Evolutionary conservation across 1,140 invertebrate species (phyloP).

Genomic region (Camponotus floridanus): DNA sequence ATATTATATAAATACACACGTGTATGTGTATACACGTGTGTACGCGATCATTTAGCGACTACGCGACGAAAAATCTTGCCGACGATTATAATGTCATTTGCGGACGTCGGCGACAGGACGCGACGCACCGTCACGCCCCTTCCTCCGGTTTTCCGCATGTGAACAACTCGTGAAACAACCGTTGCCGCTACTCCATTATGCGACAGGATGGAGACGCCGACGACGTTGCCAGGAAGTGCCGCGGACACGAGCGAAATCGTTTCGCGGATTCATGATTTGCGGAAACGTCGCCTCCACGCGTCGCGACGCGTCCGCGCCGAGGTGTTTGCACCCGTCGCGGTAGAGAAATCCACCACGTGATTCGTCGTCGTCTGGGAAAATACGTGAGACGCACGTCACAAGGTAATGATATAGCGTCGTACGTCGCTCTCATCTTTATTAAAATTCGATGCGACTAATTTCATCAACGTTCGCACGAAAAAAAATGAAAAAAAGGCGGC

Average conservation of each 20-base stretch:
- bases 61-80: slow-evolving; percentile 67
- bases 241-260: slow-evolving; percentile 47
- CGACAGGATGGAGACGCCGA: slow-evolving; percentile 51
- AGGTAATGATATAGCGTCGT: background rate
- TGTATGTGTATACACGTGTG: background rate
- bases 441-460: slow-evolving; percentile 29
- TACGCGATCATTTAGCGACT: slow-evolving; percentile 50
- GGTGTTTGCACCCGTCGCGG: slow-evolving; percentile 25
- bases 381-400: background rate
- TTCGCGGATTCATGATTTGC: slow-evolving; percentile 48
- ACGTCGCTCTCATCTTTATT: background rate
- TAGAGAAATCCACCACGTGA: background rate
- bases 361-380: background rate
- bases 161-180: slow-evolving; percentile 59
- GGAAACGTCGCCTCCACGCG: slow-evolving; percentile 47
- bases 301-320: slow-evolving; percentile 22
- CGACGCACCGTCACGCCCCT: slow-evolving; percentile 68
- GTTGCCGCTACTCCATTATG: slow-evolving; percentile 50
- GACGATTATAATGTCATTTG: slow-evolving; percentile 77
- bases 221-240: slow-evolving; percentile 51
- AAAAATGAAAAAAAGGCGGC: background rate
- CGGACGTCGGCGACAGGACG: slow-evolving; percentile 49
- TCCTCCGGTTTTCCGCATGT: slow-evolving; percentile 68
- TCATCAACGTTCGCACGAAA: background rate
- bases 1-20: slow-evolving; percentile 48